A percentile compares a stretch with the other conserved stretches of the same genome.
Evolutionary conservation across 2,797 vertebrate genomes (phyloP).

Genomic region (Selene dorsalis): DNA sequence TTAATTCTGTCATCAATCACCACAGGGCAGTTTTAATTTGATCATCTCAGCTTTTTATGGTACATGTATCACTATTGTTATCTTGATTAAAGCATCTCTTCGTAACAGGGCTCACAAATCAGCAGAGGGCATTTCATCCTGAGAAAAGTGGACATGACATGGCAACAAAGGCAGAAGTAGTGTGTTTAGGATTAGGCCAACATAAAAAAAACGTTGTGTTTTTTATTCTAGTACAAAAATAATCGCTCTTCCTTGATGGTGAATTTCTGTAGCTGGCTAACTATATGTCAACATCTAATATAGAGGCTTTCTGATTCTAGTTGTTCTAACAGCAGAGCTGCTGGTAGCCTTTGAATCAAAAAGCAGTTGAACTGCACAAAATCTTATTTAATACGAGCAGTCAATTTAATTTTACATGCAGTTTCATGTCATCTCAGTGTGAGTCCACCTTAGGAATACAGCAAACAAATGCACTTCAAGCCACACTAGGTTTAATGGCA

Average conservation of each 20-base stretch:
- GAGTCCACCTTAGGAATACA: slow-evolving; percentile 1
- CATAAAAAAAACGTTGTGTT: neutral
- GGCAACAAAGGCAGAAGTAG: neutral
- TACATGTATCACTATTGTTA: neutral
- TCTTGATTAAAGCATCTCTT: neutral
- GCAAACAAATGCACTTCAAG: neutral
- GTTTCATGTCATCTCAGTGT: slow-evolving; percentile 1
- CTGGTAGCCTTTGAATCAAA: slow-evolving; percentile 17
- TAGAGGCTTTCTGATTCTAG: neutral
- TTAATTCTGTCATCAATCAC: neutral
- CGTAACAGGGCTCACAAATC: neutral
- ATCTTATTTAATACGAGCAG: neutral
- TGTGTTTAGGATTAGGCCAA: slow-evolving; percentile 5
- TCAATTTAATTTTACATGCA: slow-evolving; percentile 4
- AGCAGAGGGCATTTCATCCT: neutral
- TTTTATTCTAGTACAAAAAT: neutral
- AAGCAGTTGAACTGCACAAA: neutral
- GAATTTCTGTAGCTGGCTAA: neutral
- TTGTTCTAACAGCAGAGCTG: slow-evolving; percentile 8
- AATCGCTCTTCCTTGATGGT: neutral
- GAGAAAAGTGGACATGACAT: neutral
- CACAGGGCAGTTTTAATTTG: neutral
- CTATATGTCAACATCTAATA: neutral
- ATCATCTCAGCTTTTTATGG: slow-evolving; percentile 4
- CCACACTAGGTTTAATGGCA: neutral